Conservation (phyloP, 2,113 vertebrate genomes). For the Hippocampus abdominalis region DNA sequence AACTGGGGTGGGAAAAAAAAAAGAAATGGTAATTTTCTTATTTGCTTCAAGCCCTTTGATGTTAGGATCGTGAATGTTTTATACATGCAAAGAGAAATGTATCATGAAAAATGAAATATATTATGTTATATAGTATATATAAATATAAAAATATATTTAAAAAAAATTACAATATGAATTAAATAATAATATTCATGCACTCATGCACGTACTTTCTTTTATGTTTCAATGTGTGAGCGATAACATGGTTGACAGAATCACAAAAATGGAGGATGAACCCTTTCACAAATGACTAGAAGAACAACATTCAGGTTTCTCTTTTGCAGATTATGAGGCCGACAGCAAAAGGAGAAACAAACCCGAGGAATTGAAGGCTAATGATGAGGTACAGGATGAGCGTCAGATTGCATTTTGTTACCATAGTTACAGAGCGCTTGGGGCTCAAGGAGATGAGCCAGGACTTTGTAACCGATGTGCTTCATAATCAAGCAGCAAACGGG, state of each 20-base stretch:
- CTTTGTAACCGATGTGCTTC: background rate
- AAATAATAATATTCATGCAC: too few species aligned
- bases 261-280: background rate
- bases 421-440: slow-evolving; percentile 5
- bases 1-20: too few species aligned
- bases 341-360: slow-evolving; percentile 15
- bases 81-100: too few species aligned
- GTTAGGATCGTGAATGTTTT: too few species aligned
- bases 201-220: too few species aligned
- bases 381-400: slow-evolving; percentile 12
- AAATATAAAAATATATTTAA: too few species aligned
- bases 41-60: too few species aligned
- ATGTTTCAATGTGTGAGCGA: too few species aligned
- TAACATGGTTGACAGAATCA: background rate
- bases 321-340: slow-evolving; percentile 19
- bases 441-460: background rate
- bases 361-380: slow-evolving; percentile 16
- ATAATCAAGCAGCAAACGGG: background rate
- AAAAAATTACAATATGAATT: too few species aligned
- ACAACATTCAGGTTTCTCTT: background rate
- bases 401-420: slow-evolving; percentile 8
- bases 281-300: background rate
- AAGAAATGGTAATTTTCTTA: too few species aligned
- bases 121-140: too few species aligned
- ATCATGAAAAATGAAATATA: too few species aligned